phyloP scores from a whole-genome alignment of 64 coral and sea anemone genomes.

The Porites australiensis region DNA sequence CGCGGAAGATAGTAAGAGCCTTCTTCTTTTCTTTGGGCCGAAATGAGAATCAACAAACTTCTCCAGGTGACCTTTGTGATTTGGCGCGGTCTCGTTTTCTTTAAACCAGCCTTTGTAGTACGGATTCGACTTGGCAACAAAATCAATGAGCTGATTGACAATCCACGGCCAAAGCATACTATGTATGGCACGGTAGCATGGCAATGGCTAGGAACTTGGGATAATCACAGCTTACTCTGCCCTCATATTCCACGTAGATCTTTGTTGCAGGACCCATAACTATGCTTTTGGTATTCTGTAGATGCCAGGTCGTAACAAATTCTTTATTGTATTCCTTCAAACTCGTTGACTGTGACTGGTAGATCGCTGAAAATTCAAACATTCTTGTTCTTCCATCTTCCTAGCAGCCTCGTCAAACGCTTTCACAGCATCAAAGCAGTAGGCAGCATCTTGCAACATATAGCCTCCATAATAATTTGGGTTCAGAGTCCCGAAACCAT shows the following conservation, averaged over 20 bases:
- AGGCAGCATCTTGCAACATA: conserved; percentile 76
- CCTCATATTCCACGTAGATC: conserved; percentile 54
- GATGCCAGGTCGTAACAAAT: conserved; percentile 48
- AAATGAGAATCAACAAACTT: conserved; percentile 59
- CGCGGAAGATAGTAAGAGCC: conserved; percentile 34
- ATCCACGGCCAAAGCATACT: conserved; percentile 75
- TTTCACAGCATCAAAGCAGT: conserved; percentile 63
- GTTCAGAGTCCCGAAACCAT: conserved; percentile 48
- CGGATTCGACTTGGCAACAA: conserved; percentile 37
- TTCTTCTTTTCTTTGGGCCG: conserved; percentile 14
- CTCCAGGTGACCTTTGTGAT: conserved; percentile 23
- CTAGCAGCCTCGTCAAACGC: conserved; percentile 42
- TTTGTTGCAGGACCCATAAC: conserved; percentile 47
- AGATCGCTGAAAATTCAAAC: conserved; percentile 51
- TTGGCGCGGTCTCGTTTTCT: conserved; percentile 31
- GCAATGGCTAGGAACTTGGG: conserved; percentile 49
- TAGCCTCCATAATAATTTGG: conserved; percentile 67
- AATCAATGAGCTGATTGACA: conserved; percentile 22
- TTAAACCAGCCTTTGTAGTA: conserved; percentile 49
- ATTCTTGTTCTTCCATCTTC: background rate
- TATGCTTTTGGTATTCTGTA: conserved; percentile 48
- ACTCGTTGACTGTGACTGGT: conserved; percentile 42
- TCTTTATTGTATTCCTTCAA: conserved; percentile 57
- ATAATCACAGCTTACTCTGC: background rate
- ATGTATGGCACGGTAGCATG: conserved; percentile 47